Percentiles rank a stretch among this genome's conserved stretches.
phyloP scores from a whole-genome alignment of 2,888 invertebrate species.

The Pogonocherus hispidulus region DNA sequence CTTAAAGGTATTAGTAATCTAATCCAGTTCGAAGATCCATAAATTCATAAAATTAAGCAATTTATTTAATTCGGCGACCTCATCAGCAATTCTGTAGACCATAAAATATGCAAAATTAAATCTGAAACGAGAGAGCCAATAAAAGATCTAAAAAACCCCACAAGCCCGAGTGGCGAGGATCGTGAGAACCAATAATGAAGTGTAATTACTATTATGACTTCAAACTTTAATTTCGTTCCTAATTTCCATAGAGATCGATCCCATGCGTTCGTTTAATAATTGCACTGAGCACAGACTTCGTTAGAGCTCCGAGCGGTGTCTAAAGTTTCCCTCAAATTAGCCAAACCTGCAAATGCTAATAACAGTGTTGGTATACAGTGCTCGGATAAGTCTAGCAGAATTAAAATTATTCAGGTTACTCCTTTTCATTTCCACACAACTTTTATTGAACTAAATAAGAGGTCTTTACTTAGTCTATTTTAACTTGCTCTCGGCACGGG shows the following conservation, averaged over 20 bases:
- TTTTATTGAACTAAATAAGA: too few species aligned
- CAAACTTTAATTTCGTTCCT: constrained; percentile 57
- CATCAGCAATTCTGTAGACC: constrained; percentile 31
- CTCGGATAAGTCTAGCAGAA: constrained; percentile 2
- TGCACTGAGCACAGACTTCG: constrained; percentile 27
- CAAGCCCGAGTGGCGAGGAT: constrained; percentile 34
- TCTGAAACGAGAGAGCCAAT: constrained; percentile 25
- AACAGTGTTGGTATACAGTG: constrained; percentile 3
- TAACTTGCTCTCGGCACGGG: too few species aligned
- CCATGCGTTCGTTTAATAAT: constrained; percentile 52
- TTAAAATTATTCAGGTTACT: background rate
- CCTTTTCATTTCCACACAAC: too few species aligned
- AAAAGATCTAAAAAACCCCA: constrained; percentile 28
- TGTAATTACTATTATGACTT: constrained; percentile 59
- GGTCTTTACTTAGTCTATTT: too few species aligned
- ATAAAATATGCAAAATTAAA: constrained; percentile 34
- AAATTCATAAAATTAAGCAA: constrained; percentile 40
- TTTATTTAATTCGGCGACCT: constrained; percentile 40
- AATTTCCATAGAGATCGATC: constrained; percentile 59
- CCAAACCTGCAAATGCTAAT: constrained; percentile 30
- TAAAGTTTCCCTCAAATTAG: constrained; percentile 30
- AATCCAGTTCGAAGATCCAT: constrained; percentile 35
- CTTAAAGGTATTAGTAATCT: constrained; percentile 34
- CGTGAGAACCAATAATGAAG: constrained; percentile 60
- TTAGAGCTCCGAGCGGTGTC: constrained; percentile 32